These are phyloP conservation scores for Caiman crocodilus DNA, from an alignment of 2,797 vertebrate species.

Conservation along the genomic window DNA sequence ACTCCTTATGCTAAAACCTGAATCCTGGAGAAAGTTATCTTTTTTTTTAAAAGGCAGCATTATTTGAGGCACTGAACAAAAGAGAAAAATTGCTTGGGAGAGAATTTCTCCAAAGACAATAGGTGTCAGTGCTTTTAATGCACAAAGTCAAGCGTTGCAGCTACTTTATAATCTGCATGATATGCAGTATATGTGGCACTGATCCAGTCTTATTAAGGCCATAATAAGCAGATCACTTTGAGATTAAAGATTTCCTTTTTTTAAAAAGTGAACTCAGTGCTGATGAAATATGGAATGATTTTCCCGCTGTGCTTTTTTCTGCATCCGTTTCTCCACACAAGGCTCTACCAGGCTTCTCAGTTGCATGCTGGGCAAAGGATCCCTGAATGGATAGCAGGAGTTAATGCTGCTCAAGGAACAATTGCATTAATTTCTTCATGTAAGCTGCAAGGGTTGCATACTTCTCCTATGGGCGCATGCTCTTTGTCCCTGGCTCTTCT, in stretches of 20 bases:
- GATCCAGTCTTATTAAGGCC: background rate
- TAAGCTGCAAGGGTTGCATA: background rate
- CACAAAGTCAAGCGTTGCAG: background rate
- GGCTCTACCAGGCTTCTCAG: background rate
- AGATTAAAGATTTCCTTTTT: background rate
- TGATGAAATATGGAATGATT: background rate
- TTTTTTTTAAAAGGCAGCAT: background rate
- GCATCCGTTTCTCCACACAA: background rate
- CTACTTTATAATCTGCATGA: rapidly evolving
- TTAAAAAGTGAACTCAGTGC: background rate
- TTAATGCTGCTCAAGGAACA: background rate
- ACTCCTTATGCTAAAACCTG: background rate
- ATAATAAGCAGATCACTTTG: background rate
- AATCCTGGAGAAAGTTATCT: background rate
- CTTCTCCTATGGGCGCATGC: background rate
- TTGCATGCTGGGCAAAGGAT: background rate
- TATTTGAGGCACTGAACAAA: background rate
- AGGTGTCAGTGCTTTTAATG: background rate
- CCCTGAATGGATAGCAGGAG: background rate
- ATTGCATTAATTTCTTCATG: background rate
- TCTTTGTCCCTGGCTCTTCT: background rate
- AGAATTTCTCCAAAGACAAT: background rate
- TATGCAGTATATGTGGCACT: rapidly evolving
- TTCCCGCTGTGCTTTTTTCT: background rate
- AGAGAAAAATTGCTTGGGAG: background rate